Conservation (phyloP, 2,797 vertebrate species). For the Ciconia nigra region DNA sequence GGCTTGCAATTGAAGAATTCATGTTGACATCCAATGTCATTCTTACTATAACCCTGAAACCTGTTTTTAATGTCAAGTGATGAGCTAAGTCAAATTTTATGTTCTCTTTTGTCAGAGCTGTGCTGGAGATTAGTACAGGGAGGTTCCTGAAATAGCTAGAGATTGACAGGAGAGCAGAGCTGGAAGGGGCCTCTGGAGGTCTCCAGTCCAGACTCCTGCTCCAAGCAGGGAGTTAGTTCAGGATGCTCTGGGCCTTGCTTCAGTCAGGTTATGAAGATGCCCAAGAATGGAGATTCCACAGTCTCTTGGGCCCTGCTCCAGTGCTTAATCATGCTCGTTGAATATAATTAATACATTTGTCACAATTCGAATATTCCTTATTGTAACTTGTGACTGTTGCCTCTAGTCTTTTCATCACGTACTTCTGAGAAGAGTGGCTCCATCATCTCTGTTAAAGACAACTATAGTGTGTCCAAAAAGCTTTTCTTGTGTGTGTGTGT, state of each 20-base stretch:
- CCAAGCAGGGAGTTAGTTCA: not conserved
- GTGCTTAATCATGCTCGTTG: not conserved
- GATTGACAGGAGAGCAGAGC: not conserved
- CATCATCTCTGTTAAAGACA: not conserved
- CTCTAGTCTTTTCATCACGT: not conserved
- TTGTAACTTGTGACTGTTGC: not conserved
- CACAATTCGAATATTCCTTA: not conserved
- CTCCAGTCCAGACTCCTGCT: not conserved
- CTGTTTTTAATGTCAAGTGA: not conserved
- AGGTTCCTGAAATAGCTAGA: not conserved
- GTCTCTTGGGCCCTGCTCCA: not conserved
- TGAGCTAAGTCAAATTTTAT: not conserved
- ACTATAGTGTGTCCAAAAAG: not conserved
- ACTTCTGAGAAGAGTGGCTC: not conserved
- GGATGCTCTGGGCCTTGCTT: not conserved
- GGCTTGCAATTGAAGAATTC: not conserved
- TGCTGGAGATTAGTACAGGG: not conserved
- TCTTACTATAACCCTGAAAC: not conserved
- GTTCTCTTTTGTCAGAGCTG: not conserved
- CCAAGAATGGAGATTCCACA: constrained; percentile 11
- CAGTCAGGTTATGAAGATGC: not conserved
- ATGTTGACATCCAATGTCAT: not conserved
- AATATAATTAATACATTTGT: constrained; percentile 20
- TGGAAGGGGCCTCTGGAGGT: not conserved
- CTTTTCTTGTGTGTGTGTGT: not conserved